Percentiles rank a stretch among this genome's conserved stretches.
Conservation (phyloP, 2,888 invertebrate genomes). For the Drosophila prolongata region DNA sequence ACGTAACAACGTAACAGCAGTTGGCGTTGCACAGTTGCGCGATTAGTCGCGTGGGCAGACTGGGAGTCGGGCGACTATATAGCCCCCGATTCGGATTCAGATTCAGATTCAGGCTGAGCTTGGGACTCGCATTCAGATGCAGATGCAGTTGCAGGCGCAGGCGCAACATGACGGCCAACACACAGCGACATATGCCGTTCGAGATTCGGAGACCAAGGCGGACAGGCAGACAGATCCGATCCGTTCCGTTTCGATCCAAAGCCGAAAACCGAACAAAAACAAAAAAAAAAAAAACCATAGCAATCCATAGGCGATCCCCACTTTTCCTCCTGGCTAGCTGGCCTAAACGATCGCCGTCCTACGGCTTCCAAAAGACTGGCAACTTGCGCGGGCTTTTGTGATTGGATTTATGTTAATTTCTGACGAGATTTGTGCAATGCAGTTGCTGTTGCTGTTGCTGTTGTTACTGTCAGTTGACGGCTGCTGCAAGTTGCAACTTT, state of each 20-base stretch:
- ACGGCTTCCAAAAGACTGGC: slow-evolving; percentile 53
- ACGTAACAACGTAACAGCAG: slow-evolving; percentile 76
- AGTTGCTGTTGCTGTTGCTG: slow-evolving; percentile 45
- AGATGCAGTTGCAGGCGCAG: slow-evolving; percentile 73
- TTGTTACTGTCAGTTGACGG: slow-evolving; percentile 60
- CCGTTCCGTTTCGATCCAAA: slow-evolving; percentile 7
- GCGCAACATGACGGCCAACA: slow-evolving; percentile 77
- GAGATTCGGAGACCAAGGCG: slow-evolving; percentile 44
- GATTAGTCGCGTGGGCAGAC: slow-evolving; percentile 51
- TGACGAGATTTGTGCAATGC: slow-evolving; percentile 76
- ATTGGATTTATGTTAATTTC: slow-evolving; percentile 79
- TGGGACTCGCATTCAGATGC: slow-evolving; percentile 24
- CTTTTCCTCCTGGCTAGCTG: slow-evolving; percentile 39
- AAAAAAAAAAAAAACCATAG: not conserved
- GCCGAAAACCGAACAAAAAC: not conserved
- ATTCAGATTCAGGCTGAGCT: not conserved
- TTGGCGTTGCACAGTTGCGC: slow-evolving; percentile 63
- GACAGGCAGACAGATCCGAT: slow-evolving; percentile 43
- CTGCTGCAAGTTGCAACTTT: slow-evolving; percentile 63
- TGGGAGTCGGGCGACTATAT: slow-evolving; percentile 20
- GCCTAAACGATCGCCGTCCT: slow-evolving; percentile 66
- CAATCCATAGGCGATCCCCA: slow-evolving; percentile 18
- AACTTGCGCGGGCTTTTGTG: slow-evolving; percentile 71
- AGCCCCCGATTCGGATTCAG: slow-evolving; percentile 10
- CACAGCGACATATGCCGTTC: slow-evolving; percentile 47